Evolutionary conservation across 2,888 invertebrate species (phyloP).

Genomic region (Scaptomyza reducta): DNA sequence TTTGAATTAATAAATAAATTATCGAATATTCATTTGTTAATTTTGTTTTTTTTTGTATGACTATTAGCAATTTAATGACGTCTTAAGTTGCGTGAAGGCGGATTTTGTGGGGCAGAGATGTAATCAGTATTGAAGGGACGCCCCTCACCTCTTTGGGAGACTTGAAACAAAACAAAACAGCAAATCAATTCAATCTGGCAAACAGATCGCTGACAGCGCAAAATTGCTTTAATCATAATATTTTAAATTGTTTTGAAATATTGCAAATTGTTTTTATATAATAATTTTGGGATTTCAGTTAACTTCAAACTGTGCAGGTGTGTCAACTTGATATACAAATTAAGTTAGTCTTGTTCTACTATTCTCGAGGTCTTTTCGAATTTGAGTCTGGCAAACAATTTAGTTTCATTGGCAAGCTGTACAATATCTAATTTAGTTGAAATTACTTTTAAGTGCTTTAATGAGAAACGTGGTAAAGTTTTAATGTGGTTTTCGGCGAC

Average conservation of each 20-base stretch:
- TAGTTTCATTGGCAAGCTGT: constrained; percentile 61
- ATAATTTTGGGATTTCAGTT: constrained; percentile 26
- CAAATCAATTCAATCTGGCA: constrained; percentile 56
- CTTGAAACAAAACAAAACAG: constrained; percentile 16
- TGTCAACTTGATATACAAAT: constrained; percentile 31
- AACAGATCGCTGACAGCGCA: constrained; percentile 34
- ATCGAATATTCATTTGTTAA: constrained; percentile 5
- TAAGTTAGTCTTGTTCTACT: constrained; percentile 24
- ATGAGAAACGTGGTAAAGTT: constrained; percentile 51
- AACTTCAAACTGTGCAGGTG: constrained; percentile 33
- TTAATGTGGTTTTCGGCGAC: constrained; percentile 33
- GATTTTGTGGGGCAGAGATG: neutral
- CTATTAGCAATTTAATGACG: constrained; percentile 70
- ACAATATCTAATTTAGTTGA: constrained; percentile 71
- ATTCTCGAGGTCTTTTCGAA: constrained; percentile 41
- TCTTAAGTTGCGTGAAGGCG: constrained; percentile 61
- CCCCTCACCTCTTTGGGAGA: constrained; percentile 1
- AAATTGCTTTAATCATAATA: constrained; percentile 39
- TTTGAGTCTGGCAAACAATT: constrained; percentile 25
- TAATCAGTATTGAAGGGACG: constrained; percentile 11
- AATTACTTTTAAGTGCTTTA: constrained; percentile 72
- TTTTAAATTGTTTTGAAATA: constrained; percentile 45
- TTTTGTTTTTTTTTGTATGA: constrained; percentile 20
- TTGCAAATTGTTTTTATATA: constrained; percentile 63
- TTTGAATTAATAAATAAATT: constrained; percentile 48